Evolutionary conservation across 2,113 vertebrate species (phyloP).

Genomic region (Halcyon senegalensis): DNA sequence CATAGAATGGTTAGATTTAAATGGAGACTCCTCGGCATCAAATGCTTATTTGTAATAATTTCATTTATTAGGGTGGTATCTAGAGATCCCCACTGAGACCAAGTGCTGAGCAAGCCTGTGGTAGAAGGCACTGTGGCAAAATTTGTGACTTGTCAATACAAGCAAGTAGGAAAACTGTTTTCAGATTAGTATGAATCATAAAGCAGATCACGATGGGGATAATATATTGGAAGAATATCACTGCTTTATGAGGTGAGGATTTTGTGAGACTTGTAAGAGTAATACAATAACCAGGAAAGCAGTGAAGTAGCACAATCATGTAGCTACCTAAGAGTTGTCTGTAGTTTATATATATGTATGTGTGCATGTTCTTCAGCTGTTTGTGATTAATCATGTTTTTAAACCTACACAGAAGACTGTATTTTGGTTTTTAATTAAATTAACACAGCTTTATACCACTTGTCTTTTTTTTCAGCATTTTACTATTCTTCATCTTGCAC

Average conservation of each 20-base stretch:
- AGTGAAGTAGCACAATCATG: background rate
- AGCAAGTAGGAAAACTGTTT: background rate
- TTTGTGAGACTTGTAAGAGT: background rate
- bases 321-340: background rate
- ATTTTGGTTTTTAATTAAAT: background rate
- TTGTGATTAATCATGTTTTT: background rate
- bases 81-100: background rate
- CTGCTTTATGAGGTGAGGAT: background rate
- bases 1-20: background rate
- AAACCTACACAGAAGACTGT: background rate
- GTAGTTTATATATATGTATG: background rate
- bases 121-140: background rate
- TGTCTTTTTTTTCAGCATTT: background rate
- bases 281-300: background rate
- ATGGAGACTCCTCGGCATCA: background rate
- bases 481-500: background rate
- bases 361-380: background rate
- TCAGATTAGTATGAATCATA: background rate
- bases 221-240: background rate
- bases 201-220: background rate
- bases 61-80: background rate
- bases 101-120: background rate
- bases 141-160: background rate
- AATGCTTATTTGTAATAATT: background rate
- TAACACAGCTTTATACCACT: background rate